Conservation (phyloP, 2,113 vertebrate genomes). For the Bubalus kerabau region DNA sequence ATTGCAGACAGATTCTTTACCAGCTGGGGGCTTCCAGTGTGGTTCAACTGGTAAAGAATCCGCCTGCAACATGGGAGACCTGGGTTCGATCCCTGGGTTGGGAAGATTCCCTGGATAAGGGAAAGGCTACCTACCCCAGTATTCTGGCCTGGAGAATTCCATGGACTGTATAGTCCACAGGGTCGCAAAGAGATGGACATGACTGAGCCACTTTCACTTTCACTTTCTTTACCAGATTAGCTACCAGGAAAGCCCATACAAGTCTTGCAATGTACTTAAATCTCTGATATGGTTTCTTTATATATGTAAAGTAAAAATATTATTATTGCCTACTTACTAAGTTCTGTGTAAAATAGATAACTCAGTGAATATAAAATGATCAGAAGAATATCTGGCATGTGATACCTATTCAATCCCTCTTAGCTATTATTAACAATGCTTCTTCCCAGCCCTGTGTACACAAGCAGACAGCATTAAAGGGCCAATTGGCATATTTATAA, state of each 20-base stretch:
- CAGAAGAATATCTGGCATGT: accelerated
- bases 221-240: neutral
- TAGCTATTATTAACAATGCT: neutral
- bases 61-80: accelerated
- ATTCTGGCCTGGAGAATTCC: neutral
- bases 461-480: accelerated
- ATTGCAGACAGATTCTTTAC: neutral
- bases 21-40: neutral
- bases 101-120: neutral
- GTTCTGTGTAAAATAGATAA: neutral
- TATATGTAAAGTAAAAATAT: neutral
- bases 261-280: neutral
- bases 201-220: neutral
- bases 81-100: neutral
- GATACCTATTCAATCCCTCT: accelerated
- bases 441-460: neutral
- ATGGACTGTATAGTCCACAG: neutral
- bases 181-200: neutral
- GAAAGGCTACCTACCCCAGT: neutral
- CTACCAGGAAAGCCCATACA: neutral
- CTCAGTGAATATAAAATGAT: neutral
- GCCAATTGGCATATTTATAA: neutral
- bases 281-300: neutral
- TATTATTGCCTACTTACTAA: neutral
- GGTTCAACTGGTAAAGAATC: neutral